These are phyloP conservation scores for Colossoma macropomum DNA, from an alignment of 2,113 vertebrate genomes.

Conservation along the genomic window DNA sequence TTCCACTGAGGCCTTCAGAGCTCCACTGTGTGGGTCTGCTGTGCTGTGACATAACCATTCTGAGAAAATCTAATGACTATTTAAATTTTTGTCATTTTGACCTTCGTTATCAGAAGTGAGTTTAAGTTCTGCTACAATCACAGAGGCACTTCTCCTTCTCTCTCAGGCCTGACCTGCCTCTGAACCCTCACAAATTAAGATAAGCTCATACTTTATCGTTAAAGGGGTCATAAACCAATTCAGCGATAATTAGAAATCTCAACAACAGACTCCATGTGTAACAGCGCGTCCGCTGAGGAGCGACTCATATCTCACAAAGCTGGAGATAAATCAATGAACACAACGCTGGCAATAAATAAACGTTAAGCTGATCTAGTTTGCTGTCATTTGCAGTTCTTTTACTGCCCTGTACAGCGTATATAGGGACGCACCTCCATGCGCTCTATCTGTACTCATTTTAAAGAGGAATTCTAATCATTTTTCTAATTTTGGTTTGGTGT, in stretches of 20 bases:
- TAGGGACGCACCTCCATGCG: background rate
- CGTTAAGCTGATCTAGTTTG: background rate
- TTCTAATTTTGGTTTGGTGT: too few species aligned
- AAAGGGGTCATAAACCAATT: slow-evolving; percentile 56
- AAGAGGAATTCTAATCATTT: too few species aligned
- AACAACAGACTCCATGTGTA: slow-evolving; percentile 44
- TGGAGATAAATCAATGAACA: slow-evolving; percentile 9
- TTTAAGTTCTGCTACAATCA: slow-evolving; percentile 9
- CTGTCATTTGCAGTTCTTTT: background rate
- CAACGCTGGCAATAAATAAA: background rate
- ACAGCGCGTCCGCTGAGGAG: slow-evolving; percentile 20
- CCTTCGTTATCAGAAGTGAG: slow-evolving; percentile 3
- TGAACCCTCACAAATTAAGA: slow-evolving; percentile 62
- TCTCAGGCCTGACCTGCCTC: slow-evolving; percentile 34
- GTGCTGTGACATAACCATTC: background rate
- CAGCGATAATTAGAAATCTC: slow-evolving; percentile 57
- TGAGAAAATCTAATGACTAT: background rate
- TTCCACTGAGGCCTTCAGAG: too few species aligned
- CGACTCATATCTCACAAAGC: slow-evolving; percentile 13
- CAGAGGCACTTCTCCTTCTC: background rate
- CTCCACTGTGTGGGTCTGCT: too few species aligned
- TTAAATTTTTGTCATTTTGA: background rate
- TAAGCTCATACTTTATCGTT: slow-evolving; percentile 45
- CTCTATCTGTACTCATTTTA: too few species aligned
- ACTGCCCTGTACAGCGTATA: background rate